These are phyloP conservation scores for Fukomys damarensis DNA, from an alignment of 2,113 vertebrate species.

Conservation along the genomic window DNA sequence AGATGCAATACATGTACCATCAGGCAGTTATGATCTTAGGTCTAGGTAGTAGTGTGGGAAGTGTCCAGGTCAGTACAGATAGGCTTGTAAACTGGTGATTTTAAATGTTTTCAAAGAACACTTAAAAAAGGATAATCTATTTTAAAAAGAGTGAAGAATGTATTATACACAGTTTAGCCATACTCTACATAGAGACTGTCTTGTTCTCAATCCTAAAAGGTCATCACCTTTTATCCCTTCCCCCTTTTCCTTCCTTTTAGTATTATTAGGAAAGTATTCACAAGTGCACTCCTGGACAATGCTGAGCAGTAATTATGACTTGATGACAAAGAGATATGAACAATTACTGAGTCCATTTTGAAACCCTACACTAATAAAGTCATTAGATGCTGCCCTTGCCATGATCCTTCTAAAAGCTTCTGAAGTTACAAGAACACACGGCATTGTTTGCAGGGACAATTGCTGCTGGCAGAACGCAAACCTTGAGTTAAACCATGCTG, in stretches of 20 bases:
- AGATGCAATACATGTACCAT: background rate
- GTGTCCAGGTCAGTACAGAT: constrained; percentile 46
- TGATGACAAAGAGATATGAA: constrained; percentile 94
- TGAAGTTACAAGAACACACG: constrained; percentile 93
- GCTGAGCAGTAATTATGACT: constrained; percentile 94
- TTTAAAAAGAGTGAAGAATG: constrained; percentile 81
- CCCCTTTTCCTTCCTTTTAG: constrained; percentile 86
- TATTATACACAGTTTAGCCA: constrained; percentile 86
- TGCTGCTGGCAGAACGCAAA: constrained; percentile 90
- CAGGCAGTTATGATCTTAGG: background rate
- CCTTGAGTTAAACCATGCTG: constrained; percentile 93
- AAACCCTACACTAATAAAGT: constrained; percentile 96
- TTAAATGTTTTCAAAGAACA: constrained; percentile 81
- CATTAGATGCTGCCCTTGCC: constrained; percentile 92
- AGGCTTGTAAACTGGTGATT: constrained; percentile 77
- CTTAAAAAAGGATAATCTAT: constrained; percentile 84
- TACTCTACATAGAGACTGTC: constrained; percentile 80
- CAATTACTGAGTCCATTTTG: constrained; percentile 94
- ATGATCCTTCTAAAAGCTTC: constrained; percentile 91
- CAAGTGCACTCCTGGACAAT: constrained; percentile 89
- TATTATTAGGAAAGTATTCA: constrained; percentile 88
- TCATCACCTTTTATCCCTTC: constrained; percentile 88
- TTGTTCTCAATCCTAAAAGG: constrained; percentile 84
- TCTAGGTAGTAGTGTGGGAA: background rate
- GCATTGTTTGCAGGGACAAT: constrained; percentile 90